Evolutionary conservation across 1,140 invertebrate species (phyloP).

Genomic region (Chironomus tepperi): DNA sequence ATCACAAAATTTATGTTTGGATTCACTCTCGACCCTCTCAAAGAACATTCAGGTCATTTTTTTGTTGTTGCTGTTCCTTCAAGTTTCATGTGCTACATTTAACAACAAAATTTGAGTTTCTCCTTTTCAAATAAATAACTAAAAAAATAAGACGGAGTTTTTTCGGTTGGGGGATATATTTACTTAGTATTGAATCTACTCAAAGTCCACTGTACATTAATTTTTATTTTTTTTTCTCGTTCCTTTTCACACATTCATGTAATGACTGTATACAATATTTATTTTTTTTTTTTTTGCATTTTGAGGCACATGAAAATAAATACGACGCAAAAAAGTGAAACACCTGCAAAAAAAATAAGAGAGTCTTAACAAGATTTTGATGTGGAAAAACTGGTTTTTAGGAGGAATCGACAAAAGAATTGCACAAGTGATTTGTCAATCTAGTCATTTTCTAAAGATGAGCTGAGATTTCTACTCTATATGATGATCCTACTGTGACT

Average conservation of each 20-base stretch:
- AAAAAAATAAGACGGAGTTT: too few species aligned
- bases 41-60: background rate
- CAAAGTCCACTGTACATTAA: too few species aligned
- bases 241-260: slow-evolving; percentile 21
- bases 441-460: background rate
- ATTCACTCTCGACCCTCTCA: background rate
- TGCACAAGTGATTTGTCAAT: slow-evolving; percentile 12
- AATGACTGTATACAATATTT: background rate
- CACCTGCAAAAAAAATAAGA: slow-evolving; percentile 22
- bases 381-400: slow-evolving; percentile 13
- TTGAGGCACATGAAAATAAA: slow-evolving; percentile 9
- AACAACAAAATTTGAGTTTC: background rate
- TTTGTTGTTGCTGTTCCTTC: background rate
- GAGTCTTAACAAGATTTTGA: background rate
- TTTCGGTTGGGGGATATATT: too few species aligned
- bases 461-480: too few species aligned
- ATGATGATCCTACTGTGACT: too few species aligned
- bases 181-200: too few species aligned
- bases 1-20: background rate
- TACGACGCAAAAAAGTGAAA: background rate
- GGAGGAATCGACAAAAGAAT: background rate
- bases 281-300: background rate
- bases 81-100: background rate
- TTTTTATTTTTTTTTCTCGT: background rate
- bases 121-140: too few species aligned